These are phyloP conservation scores for Sander lucioperca DNA, from an alignment of 2,113 vertebrate species.

Conservation along the genomic window DNA sequence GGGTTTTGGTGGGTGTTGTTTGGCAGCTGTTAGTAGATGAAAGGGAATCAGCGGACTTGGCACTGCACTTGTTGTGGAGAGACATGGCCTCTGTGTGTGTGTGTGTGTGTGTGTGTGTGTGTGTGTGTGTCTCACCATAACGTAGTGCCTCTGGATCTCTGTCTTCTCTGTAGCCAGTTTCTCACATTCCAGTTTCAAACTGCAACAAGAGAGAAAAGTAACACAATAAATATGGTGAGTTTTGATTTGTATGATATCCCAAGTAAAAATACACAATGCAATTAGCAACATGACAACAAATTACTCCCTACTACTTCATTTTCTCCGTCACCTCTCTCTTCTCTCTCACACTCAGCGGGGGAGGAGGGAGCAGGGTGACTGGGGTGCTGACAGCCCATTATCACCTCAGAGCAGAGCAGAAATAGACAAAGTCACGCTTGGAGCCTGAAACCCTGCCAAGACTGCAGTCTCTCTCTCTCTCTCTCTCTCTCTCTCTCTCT, in stretches of 20 bases:
- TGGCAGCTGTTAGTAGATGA: slow-evolving; percentile 80
- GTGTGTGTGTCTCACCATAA: slow-evolving; percentile 89
- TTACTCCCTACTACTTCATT: slow-evolving; percentile 26
- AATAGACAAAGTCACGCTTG: slow-evolving; percentile 77
- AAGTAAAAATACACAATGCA: slow-evolving; percentile 60
- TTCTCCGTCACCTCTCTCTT: background rate
- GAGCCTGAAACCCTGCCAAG: slow-evolving; percentile 75
- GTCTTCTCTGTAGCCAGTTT: slow-evolving; percentile 95
- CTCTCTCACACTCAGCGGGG: slow-evolving; percentile 37
- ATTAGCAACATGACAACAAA: slow-evolving; percentile 67
- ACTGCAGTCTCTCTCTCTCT: slow-evolving; percentile 62
- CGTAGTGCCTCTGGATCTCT: slow-evolving; percentile 95
- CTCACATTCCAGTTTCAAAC: slow-evolving; percentile 95
- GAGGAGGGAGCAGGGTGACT: slow-evolving; percentile 56
- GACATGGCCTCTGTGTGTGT: slow-evolving; percentile 23
- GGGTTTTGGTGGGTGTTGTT: slow-evolving; percentile 72
- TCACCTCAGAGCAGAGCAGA: slow-evolving; percentile 79
- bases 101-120: slow-evolving; percentile 31
- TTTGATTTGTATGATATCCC: slow-evolving; percentile 44
- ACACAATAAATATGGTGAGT: background rate
- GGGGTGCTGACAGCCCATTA: slow-evolving; percentile 80
- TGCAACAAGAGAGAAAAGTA: slow-evolving; percentile 64
- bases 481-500: slow-evolving; percentile 10
- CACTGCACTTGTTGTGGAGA: slow-evolving; percentile 58
- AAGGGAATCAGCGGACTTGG: slow-evolving; percentile 75